Base-by-base conservation (phyloP, 2,113 vertebrate species). In the Puffinus mauretanicus region DNA sequence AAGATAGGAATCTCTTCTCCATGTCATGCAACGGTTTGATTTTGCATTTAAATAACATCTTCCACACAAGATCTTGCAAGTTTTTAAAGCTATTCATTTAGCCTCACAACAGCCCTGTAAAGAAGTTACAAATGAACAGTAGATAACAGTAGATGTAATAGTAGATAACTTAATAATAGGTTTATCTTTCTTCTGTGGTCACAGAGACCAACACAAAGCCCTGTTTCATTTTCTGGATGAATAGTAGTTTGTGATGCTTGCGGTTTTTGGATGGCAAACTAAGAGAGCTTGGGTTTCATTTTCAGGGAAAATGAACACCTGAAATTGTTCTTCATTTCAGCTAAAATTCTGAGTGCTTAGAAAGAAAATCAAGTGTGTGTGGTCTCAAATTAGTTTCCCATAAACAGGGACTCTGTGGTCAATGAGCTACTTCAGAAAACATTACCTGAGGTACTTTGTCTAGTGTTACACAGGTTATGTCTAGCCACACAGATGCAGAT, bases 31-130 rank as follows among this genome's bases (percentile, higher is more conserved):
- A 42, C 1, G 7, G 70, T 89, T 92, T 96, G 91, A 96, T 95
- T 96, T 97, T 93, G 81, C 94, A 96, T 97, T 96, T 95, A 96
- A 96, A 94, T 96, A 91, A 70, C 66, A 86, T 96, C 84, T 94
- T 95, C 84, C 46, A 66, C 44, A 55, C 62, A 85, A 96, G 89
- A 95, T 94, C 93, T 93, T 84, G n/a, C 66, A 93, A 87, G 78
- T 85, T 95, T 96, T 97, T 94, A 93, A 87, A 94, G 83, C 78
- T 95, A 80, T 91, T 97, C 89, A 96, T 97, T 97, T 95, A 95
- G 66, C 73, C 46, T 93, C 54, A 62, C 51, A 93, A 93, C 86
- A 94, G 34, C 20, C 46, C 58, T 95, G 73, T 93, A 79, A 96
- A 93, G 78, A 95, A 85, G 66, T 94, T 94, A 91, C 75, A 93